Percentiles rank a stretch among this genome's conserved stretches.
phyloP scores from a whole-genome alignment of 2,113 vertebrate genomes.

The Semicossyphus pulcher region DNA sequence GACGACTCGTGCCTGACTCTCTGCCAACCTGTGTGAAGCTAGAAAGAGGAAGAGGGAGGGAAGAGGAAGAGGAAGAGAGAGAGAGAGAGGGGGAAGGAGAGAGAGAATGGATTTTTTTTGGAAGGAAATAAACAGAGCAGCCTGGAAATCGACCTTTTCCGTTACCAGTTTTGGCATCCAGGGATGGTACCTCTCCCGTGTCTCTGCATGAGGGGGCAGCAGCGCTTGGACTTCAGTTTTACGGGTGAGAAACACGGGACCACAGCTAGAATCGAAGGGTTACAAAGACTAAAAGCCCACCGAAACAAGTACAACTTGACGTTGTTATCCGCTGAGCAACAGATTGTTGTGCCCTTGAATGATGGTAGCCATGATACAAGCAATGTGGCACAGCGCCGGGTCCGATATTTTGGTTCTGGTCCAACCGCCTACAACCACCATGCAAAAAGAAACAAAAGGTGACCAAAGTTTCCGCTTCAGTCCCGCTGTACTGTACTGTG shows the following conservation, averaged over 20 bases:
- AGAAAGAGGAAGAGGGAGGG: conserved; percentile 71
- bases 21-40: conserved; percentile 79
- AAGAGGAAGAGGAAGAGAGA: conserved; percentile 57
- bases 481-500: conserved; percentile 41
- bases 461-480: conserved; percentile 57
- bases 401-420: conserved; percentile 65
- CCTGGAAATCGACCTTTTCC: conserved; percentile 72
- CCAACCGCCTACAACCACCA: conserved; percentile 51
- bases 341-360: conserved; percentile 54
- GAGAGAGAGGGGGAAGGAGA: conserved; percentile 47
- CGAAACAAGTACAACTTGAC: conserved; percentile 45
- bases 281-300: conserved; percentile 59
- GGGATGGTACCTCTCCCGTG: conserved; percentile 52
- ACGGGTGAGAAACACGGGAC: conserved; percentile 62
- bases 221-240: conserved; percentile 64
- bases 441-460: conserved; percentile 64
- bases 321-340: conserved; percentile 50
- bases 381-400: conserved; percentile 28
- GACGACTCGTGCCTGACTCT: conserved; percentile 79
- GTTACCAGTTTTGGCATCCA: conserved; percentile 68
- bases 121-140: conserved; percentile 70
- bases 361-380: conserved; percentile 40
- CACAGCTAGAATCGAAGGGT: conserved; percentile 41
- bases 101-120: conserved; percentile 74
- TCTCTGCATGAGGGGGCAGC: conserved; percentile 59